These are phyloP conservation scores for Gallinago media DNA, from an alignment of 2,113 vertebrate genomes.

Conservation along the genomic window DNA sequence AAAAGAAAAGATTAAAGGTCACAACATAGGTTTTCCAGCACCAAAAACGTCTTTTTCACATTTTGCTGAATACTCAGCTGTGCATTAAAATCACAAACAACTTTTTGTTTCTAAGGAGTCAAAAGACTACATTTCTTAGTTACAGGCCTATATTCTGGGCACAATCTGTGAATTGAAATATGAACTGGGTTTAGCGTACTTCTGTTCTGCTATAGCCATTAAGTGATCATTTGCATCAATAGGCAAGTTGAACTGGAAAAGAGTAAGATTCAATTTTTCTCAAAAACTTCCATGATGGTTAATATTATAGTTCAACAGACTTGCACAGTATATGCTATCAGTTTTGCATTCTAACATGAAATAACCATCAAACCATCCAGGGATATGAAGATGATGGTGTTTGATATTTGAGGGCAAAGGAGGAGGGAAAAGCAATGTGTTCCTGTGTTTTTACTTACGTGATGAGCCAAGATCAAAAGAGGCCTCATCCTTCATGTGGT, in stretches of 20 bases:
- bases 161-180: not conserved
- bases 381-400: not conserved
- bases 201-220: slow-evolving; percentile 32
- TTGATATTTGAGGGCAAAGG: not conserved
- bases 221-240: slow-evolving; percentile 24
- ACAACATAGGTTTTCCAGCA: not conserved
- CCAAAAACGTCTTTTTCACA: not conserved
- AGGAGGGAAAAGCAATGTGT: not conserved
- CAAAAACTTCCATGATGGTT: not conserved
- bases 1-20: not conserved
- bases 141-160: not conserved
- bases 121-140: not conserved
- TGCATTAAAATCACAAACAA: not conserved
- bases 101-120: not conserved
- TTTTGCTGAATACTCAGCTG: not conserved
- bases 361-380: not conserved
- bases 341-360: not conserved
- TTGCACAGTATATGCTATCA: not conserved
- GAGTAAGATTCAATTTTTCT: not conserved
- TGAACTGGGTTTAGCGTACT: not conserved
- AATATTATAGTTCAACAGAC: not conserved
- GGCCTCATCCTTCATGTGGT: not conserved
- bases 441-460: not conserved
- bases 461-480: not conserved
- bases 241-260: not conserved